These are phyloP conservation scores for Scomberomorus guttatus DNA, from an alignment of 2,797 vertebrate species.

Conservation along the genomic window DNA sequence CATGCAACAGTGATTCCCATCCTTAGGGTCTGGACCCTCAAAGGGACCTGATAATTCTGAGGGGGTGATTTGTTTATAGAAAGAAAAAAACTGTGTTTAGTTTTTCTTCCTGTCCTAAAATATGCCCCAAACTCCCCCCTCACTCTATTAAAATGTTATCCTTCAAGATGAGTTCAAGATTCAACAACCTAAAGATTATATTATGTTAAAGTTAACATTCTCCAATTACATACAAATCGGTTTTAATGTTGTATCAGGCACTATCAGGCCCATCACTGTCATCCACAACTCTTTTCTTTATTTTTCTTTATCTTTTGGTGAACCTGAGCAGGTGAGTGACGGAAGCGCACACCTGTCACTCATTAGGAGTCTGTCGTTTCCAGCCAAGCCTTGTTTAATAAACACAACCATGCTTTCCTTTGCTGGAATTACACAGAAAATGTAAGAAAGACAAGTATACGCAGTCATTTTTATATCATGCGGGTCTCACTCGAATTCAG, in stretches of 20 bases:
- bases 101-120: no score
- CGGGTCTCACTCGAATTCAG: accelerated
- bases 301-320: no score
- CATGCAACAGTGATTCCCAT: background rate
- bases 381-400: background rate
- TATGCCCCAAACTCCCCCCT: no score
- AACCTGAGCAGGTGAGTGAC: conserved; percentile 17
- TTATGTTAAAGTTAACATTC: no score
- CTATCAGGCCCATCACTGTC: no score
- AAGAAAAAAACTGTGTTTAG: background rate
- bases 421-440: conserved; percentile 30
- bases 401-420: conserved; percentile 15
- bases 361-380: conserved; percentile 44
- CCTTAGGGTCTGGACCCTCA: no score
- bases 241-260: no score
- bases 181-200: no score
- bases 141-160: no score
- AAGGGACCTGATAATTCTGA: background rate
- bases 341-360: conserved; percentile 64
- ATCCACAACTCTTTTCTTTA: no score
- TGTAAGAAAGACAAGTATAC: conserved; percentile 46
- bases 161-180: background rate
- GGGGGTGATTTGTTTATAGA: background rate
- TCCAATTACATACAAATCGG: background rate
- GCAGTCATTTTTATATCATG: accelerated